A percentile compares a stretch with the other conserved stretches of the same genome.
phyloP scores from a whole-genome alignment of 2,113 vertebrate genomes.

The Laticauda laticaudata region DNA sequence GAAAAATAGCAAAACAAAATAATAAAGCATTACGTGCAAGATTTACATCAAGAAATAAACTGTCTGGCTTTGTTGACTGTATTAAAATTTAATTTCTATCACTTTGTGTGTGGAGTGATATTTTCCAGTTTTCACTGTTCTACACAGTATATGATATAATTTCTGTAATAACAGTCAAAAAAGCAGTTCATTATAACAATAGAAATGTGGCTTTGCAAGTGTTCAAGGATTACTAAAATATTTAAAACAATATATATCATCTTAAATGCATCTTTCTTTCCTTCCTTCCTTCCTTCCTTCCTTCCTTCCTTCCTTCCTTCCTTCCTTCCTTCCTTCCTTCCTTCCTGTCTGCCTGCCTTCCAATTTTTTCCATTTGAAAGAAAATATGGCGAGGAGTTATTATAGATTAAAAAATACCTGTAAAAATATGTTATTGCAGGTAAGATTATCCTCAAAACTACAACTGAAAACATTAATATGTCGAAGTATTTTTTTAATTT shows the following conservation, averaged over 20 bases:
- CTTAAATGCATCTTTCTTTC: neutral
- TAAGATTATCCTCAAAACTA: accelerated
- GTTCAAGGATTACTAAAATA: neutral
- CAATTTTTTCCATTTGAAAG: neutral
- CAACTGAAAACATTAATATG: neutral
- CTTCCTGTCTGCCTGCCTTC: too few relatives aligned
- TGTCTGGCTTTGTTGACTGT: neutral
- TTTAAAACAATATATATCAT: neutral
- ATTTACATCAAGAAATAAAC: neutral
- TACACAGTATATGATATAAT: neutral
- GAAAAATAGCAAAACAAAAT: neutral
- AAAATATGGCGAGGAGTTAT: neutral
- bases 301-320: too few relatives aligned
- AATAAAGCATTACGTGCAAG: neutral
- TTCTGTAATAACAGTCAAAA: slow-evolving; percentile 16
- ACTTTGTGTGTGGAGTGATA: neutral
- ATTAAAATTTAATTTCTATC: slow-evolving; percentile 15
- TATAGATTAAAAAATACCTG: neutral
- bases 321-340: too few relatives aligned
- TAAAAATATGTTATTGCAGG: neutral
- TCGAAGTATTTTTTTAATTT: neutral
- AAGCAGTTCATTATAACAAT: neutral
- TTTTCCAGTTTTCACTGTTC: slow-evolving; percentile 37
- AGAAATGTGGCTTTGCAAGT: neutral
- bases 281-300: too few relatives aligned